Base-by-base conservation (phyloP, 2,888 invertebrate species). In the Papilio elwesi region DNA sequence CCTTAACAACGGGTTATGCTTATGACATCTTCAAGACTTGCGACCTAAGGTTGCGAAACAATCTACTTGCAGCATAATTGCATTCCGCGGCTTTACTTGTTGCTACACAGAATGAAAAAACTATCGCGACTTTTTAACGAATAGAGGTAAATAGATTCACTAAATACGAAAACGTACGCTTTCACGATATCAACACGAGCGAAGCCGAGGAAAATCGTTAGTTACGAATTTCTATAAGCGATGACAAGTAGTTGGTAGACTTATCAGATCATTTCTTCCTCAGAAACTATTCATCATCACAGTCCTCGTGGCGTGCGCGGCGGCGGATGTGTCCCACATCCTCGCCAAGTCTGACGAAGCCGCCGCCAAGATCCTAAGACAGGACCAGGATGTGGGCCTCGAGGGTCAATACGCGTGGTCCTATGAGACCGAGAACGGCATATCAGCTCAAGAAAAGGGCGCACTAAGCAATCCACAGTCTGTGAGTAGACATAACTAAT, bases 381-480 rank as follows among this genome's bases (percentile, higher is more conserved):
- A 90, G 51, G 85, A 84, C 74, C 70, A 89, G 77, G 88, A 95
- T 77, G 81, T 91, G 66, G 85, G 89, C 11, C 79, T 88, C 53
- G 94, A 95, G 0, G 95, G 95, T 0, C 80, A 83, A 53, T 95
- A 93, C 87, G 86, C 90, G 68, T 95, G 84, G 83, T 80, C 89
- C 0, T 94, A 91, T 71, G 94, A 95, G 76, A 95, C 96, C 0
- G 94, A 82, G 0, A 95, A 96, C 80, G 95, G 95, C 0, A 96
- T 96, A 77, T 77, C 86, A 0, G 93, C 91, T 0, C 90, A 92
- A 64, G 95, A 94, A 76, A 87, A 86, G 9, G 96, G 96, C 0
- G 87, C 87, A 52, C 80, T 94, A 38, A 93, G 91, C 77, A 93
- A 93, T 76, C 80, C 84, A 0, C 87, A 90, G 0, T 69, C 79